Evolutionary conservation across 2,888 invertebrate species (phyloP).

Genomic region (Thumatha senex): DNA sequence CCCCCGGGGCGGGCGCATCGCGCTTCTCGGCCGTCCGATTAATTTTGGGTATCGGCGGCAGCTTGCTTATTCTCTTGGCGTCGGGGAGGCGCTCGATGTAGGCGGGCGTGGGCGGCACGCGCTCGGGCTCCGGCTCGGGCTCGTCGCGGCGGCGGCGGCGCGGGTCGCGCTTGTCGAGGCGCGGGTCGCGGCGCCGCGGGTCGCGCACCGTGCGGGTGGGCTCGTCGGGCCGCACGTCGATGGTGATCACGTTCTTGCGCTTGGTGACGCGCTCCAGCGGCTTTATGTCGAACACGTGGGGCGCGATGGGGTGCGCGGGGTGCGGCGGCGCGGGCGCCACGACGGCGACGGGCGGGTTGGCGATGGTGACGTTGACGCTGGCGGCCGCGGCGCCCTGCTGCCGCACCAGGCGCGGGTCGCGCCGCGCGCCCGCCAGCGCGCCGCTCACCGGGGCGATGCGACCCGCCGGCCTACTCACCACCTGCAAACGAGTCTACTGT

Average conservation of each 20-base stretch:
- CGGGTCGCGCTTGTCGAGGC: slow-evolving; percentile 36
- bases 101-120: slow-evolving; percentile 22
- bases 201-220: slow-evolving; percentile 27
- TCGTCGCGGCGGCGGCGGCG: slow-evolving; percentile 22
- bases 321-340: slow-evolving; percentile 18
- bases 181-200: slow-evolving; percentile 43
- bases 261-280: slow-evolving; percentile 70
- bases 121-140: background rate
- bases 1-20: slow-evolving; percentile 34
- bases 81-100: slow-evolving; percentile 55
- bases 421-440: slow-evolving; percentile 57
- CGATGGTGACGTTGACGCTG: slow-evolving; percentile 2
- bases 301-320: slow-evolving; percentile 47
- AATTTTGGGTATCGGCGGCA: slow-evolving; percentile 74
- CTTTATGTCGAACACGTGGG: slow-evolving; percentile 77
- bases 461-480: slow-evolving; percentile 56
- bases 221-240: slow-evolving; percentile 61
- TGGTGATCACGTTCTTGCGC: slow-evolving; percentile 75
- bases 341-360: slow-evolving; percentile 40
- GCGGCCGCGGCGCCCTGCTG: slow-evolving; percentile 42
- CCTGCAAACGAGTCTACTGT: slow-evolving; percentile 57
- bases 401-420: slow-evolving; percentile 41
- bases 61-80: slow-evolving; percentile 58
- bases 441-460: slow-evolving; percentile 70
- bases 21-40: slow-evolving; percentile 21